Evolutionary conservation across 2,888 invertebrate species (phyloP).

Genomic region (Allygus modestus): DNA sequence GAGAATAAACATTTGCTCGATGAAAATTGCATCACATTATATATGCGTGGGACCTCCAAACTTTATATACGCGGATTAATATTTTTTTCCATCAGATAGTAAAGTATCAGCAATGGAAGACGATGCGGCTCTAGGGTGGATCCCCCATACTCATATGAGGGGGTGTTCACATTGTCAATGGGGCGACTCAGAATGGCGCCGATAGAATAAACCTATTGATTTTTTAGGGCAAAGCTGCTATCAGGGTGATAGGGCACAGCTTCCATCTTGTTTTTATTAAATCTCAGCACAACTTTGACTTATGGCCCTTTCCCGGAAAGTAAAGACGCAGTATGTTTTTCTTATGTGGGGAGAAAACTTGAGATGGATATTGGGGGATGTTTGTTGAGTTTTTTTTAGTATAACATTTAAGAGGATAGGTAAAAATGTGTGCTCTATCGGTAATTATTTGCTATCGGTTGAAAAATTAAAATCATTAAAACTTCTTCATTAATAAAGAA

Average conservation of each 20-base stretch:
- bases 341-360: not conserved
- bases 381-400: not conserved
- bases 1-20: too few species aligned
- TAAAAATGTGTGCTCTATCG: too few species aligned
- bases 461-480: too few species aligned
- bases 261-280: slow-evolving; percentile 59
- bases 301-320: slow-evolving; percentile 44
- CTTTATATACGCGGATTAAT: too few species aligned
- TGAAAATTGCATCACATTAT: too few species aligned
- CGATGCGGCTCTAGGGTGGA: slow-evolving; percentile 13
- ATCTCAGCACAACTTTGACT: slow-evolving; percentile 47
- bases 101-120: slow-evolving; percentile 9
- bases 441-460: too few species aligned
- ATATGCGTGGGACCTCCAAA: too few species aligned
- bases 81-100: not conserved
- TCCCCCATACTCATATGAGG: not conserved
- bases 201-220: slow-evolving; percentile 37
- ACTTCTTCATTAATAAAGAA: too few species aligned
- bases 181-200: slow-evolving; percentile 27
- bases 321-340: slow-evolving; percentile 13
- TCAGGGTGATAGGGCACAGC: slow-evolving; percentile 44
- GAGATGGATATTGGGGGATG: not conserved
- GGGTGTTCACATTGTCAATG: not conserved
- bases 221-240: slow-evolving; percentile 44
- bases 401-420: too few species aligned